phyloP scores from a whole-genome alignment of 2,888 invertebrate genomes.

The Mechanitis mazaeus region DNA sequence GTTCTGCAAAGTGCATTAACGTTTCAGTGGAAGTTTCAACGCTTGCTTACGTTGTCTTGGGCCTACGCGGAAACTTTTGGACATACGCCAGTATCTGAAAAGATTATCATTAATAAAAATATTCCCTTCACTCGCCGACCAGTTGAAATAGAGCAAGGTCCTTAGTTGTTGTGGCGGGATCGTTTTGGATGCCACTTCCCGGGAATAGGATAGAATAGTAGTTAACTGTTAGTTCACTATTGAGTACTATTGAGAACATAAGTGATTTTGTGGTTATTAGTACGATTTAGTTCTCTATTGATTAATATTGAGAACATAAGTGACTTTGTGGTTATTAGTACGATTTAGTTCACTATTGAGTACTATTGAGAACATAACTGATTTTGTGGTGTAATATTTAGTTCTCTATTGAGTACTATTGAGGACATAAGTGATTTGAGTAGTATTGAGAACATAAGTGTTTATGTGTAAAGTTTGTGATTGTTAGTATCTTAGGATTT shows the following conservation, averaged over 20 bases:
- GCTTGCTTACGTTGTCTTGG: background rate
- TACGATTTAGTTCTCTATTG: too few relatives aligned
- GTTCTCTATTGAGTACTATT: too few relatives aligned
- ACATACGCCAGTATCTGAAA: constrained; percentile 37
- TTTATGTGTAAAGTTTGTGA: constrained; percentile 6
- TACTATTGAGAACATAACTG: background rate
- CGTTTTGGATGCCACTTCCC: constrained; percentile 9
- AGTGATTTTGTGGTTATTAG: background rate
- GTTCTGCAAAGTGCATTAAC: too few relatives aligned
- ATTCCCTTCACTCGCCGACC: constrained; percentile 25
- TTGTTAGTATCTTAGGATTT: constrained; percentile 9
- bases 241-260: too few relatives aligned
- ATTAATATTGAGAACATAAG: too few relatives aligned
- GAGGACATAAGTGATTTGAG: background rate
- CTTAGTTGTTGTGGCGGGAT: constrained; percentile 24
- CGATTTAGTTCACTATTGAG: too few relatives aligned
- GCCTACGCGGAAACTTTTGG: constrained; percentile 31
- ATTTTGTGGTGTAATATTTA: background rate
- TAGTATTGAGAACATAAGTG: background rate
- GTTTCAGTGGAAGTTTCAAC: too few relatives aligned
- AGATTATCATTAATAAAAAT: constrained; percentile 35
- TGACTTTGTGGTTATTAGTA: background rate
- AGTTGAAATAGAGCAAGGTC: constrained; percentile 52
- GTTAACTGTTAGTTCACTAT: too few relatives aligned
- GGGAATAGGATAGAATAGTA: too few relatives aligned